phyloP scores from a whole-genome alignment of 2,797 vertebrate genomes.

The Cossypha caffra region DNA sequence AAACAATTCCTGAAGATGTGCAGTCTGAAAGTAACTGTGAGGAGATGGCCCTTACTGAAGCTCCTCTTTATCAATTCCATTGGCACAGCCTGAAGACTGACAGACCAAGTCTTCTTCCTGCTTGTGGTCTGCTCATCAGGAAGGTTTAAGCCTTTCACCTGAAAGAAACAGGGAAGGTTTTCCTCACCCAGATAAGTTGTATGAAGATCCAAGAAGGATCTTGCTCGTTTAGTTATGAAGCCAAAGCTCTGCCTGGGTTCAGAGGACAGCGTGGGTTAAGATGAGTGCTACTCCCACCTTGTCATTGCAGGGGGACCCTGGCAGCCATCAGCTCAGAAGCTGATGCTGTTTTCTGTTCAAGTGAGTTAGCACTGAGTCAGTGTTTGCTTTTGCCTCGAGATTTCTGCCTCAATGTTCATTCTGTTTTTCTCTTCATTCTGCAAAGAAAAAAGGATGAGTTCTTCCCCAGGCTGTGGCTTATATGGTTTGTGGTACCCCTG shows the following conservation, averaged over 20 bases:
- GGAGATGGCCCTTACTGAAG: not conserved
- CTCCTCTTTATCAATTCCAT: not conserved
- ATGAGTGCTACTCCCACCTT: not conserved
- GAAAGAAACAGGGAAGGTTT: not conserved
- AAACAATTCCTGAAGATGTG: not conserved
- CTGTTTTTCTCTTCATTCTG: not conserved
- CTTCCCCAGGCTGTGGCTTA: not conserved
- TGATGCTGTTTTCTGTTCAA: not conserved
- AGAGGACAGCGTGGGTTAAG: not conserved
- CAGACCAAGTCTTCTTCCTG: not conserved
- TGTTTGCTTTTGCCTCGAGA: not conserved
- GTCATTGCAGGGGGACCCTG: accelerated
- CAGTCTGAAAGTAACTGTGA: not conserved
- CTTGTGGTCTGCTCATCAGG: not conserved
- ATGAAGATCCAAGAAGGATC: not conserved
- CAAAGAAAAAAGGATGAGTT: not conserved
- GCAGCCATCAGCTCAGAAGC: not conserved
- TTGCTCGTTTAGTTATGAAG: not conserved
- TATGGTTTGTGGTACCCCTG: not conserved
- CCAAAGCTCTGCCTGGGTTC: not conserved
- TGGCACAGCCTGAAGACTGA: not conserved
- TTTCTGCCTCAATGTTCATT: not conserved
- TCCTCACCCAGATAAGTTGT: not conserved
- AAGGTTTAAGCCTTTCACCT: not conserved
- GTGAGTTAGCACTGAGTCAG: not conserved